Evolutionary conservation across 2,888 invertebrate genomes (phyloP).

Genomic region (Orchesella flavescens): DNA sequence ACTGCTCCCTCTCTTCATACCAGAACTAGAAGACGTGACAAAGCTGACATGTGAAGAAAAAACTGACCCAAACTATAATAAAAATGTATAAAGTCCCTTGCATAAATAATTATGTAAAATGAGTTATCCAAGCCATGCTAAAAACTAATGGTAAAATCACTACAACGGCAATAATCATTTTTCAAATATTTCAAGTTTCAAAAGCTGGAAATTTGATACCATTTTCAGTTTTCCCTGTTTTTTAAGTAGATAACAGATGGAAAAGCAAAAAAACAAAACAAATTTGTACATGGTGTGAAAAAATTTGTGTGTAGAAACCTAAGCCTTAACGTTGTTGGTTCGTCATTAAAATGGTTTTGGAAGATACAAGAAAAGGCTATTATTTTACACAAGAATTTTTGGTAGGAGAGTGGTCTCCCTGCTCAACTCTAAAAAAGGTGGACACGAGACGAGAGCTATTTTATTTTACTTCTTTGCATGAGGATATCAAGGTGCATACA

Average conservation of each 20-base stretch:
- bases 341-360: too few species aligned
- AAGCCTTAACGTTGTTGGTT: too few species aligned
- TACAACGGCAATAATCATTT: too few species aligned
- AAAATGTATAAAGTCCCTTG: neutral
- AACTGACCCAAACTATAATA: neutral
- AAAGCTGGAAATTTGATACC: constrained; percentile 1
- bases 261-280: too few species aligned
- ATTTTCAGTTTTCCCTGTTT: neutral
- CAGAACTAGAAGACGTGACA: neutral
- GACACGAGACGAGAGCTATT: neutral
- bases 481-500: neutral
- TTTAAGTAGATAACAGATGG: too few species aligned
- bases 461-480: neutral
- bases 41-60: neutral
- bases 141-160: too few species aligned
- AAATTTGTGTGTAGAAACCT: neutral
- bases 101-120: neutral
- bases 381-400: too few species aligned
- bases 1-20: neutral
- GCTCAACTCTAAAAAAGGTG: neutral
- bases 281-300: neutral
- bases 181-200: too few species aligned
- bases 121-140: too few species aligned
- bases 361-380: too few species aligned
- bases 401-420: too few species aligned